Evolutionary conservation across 2,797 vertebrate genomes (phyloP), one percentile per base, ranked within the genome.

Genomic region (Corythornis leucogaster): DNA sequence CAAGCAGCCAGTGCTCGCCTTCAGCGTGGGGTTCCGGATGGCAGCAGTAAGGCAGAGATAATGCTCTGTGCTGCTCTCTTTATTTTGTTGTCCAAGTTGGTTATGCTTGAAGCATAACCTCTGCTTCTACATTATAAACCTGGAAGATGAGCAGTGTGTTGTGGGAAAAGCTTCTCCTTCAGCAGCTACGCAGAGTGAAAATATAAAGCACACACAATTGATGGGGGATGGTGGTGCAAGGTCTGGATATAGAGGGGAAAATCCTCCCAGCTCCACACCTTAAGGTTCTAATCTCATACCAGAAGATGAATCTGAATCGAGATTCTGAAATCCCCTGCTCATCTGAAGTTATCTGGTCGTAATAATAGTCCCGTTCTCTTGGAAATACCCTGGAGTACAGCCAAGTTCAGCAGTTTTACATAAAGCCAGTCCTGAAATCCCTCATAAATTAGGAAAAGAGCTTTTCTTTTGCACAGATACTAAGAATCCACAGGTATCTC

Each of bases 221-320:
- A 70, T 59, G 63, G 8, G 31, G 15, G 20, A 70, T 43, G 38
- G 26, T 59, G 28, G 22, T 84, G 16, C 42, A 78, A 88, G 12
- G 26, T 62, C 46, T 76, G 43, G 8, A 79, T 55, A 64, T 3
- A 69, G 17, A 62, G 7, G 8, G 21, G 31, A 61, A 89, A 64
- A 86, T 87, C 42, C 64, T 90, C 73, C 42, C 50, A 61, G 63
- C 42, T 77, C 31, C 28, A 12, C 8, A 67, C 15, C 12, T 79
- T 30, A 5, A 5, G 22, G 30, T 59, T 81, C 43, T 74, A 90
- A 76, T 74, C 68, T 61, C 24, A 4, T 22, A 63, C 15, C 40
- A 91, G 42, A 83, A 75, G 43, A 71, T 75, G 15, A 79, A 79
- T 50, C 16, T 74, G 53, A 90, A 93, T 79, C 25, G 54, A 86